A percentile compares a stretch with the other conserved stretches of the same genome.
Conservation (phyloP, 2,113 vertebrate species). For the Chelonoidis abingdonii region DNA sequence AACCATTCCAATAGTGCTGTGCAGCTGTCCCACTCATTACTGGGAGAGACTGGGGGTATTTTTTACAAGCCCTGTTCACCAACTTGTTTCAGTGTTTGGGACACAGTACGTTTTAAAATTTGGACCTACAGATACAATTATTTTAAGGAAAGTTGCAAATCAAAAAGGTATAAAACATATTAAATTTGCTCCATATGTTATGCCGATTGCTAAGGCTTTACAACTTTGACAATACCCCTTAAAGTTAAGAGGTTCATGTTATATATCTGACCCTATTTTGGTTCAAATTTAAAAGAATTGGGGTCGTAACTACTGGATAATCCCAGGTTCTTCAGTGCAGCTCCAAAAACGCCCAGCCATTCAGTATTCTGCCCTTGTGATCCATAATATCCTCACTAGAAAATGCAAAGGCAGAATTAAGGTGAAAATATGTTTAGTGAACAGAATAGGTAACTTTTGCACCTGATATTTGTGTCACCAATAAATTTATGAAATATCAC, state of each 20-base stretch:
- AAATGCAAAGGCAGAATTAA: background rate
- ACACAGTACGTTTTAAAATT: background rate
- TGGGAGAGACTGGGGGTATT: too few species aligned
- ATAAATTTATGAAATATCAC: background rate
- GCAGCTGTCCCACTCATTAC: too few species aligned
- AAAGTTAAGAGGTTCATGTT: background rate
- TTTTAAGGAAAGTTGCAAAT: background rate
- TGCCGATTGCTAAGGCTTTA: background rate
- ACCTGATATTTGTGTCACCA: background rate
- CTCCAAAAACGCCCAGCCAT: background rate
- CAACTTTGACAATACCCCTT: background rate
- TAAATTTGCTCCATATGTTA: too few species aligned
- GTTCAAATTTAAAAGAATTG: background rate
- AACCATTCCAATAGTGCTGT: too few species aligned
- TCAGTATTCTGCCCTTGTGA: background rate
- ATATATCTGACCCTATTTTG: background rate
- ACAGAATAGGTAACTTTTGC: background rate
- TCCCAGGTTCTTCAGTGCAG: background rate
- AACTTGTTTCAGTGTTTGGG: too few species aligned
- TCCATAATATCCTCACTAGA: background rate
- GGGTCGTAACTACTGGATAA: background rate
- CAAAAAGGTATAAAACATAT: background rate
- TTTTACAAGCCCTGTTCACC: too few species aligned
- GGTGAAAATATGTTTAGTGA: background rate
- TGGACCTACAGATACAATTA: background rate